Conservation (phyloP, 2,113 vertebrate genomes). For the Burhinus bistriatus region DNA sequence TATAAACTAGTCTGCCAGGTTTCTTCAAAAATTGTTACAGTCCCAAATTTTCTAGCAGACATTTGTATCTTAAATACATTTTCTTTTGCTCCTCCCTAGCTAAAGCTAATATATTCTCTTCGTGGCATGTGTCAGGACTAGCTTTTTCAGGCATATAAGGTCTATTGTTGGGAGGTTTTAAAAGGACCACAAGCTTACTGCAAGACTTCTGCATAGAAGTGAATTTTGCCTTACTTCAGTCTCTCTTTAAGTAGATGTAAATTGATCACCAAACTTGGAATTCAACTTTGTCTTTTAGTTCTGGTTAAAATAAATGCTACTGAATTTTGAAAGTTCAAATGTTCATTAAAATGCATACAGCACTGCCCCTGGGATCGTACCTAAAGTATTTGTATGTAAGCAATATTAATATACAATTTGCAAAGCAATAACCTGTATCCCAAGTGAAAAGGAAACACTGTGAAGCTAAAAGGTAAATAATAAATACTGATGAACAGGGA, state of each 20-base stretch:
- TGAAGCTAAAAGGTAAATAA: slow-evolving; percentile 51
- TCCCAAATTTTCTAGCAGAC: background rate
- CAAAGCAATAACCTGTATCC: slow-evolving; percentile 50
- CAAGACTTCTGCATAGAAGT: background rate
- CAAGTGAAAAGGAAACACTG: slow-evolving; percentile 10
- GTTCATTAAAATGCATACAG: slow-evolving; percentile 32
- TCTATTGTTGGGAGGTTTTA: background rate
- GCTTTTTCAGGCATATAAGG: background rate
- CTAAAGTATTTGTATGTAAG: slow-evolving; percentile 5
- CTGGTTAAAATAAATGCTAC: slow-evolving; percentile 11
- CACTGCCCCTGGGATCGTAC: background rate
- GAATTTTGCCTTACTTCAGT: background rate
- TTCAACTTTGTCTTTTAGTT: background rate
- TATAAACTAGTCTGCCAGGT: slow-evolving; percentile 51
- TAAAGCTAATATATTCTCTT: background rate
- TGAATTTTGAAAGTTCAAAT: slow-evolving; percentile 39
- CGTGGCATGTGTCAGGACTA: background rate
- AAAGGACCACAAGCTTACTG: background rate
- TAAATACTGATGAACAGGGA: slow-evolving; percentile 31
- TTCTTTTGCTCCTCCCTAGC: slow-evolving; percentile 16
- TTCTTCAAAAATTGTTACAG: slow-evolving; percentile 58
- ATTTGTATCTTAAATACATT: slow-evolving; percentile 1
- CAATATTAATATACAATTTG: slow-evolving; percentile 55
- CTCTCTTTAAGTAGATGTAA: background rate
- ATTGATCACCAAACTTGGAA: background rate